Base-by-base conservation (phyloP, 2,113 vertebrate species). In the Trinectes maculatus region DNA sequence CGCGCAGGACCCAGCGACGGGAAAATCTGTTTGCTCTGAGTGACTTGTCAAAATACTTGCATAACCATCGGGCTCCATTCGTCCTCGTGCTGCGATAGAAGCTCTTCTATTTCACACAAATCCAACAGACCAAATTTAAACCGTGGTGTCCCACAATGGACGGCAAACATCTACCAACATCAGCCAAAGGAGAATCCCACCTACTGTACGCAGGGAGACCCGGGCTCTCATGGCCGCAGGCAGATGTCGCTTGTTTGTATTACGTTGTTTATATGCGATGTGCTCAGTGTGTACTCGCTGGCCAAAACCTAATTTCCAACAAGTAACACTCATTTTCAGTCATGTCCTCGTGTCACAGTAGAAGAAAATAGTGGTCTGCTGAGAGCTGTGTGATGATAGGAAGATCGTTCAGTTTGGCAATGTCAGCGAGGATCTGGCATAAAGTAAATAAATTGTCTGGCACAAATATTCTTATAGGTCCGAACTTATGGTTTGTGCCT, bases 111-210 rank as follows among this genome's bases (percentile, higher is more conserved):
- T 79, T 82, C 66, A 71, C 70, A 67, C 40, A 19, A 57, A 58
- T 58, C 63, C 31, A 71, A 62, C 70, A 69, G 70, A 70, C 80
- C 78, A 83, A 75, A 82, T 84, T 76, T 80, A 85, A 87, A 82
- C 71, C 43, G 59, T 65, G 82, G 87, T 68, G 49, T 75, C 75
- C 85, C 87, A 80, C 82, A 85, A 67, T 62, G 82, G 63, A 82
- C 79, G 83, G 77, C 72, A 88, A 88, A 86, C 72, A 79, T 74
- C 49, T 51, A 19, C 19, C 13, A n/a, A 66, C n/a, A n/a, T 40
- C 15, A 16, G 69, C 68, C 71, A 74, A 51, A 79, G 51, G 55
- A 81, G 74, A 85, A 82, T 80, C 76, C 60, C 56, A 72, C 63
- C 69, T 71, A 64, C 72, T 72, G 66, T 51, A 47, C 40, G 6